Percentiles rank a stretch among this genome's conserved stretches.
These are phyloP conservation scores for Musca domestica DNA, from an alignment of 1,140 invertebrate species.

Conservation along the genomic window DNA sequence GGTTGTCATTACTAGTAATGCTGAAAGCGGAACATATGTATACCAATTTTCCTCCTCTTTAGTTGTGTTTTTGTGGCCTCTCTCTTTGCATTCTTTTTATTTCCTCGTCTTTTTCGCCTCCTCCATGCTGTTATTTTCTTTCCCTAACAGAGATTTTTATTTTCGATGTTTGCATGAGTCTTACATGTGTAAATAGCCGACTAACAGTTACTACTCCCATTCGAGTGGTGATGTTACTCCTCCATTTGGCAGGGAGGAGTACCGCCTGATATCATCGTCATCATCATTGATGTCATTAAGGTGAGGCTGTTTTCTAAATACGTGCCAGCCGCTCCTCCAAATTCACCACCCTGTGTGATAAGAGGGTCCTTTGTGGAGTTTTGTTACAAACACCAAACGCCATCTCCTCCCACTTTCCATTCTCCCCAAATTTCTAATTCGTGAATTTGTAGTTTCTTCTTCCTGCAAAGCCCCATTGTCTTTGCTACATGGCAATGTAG, in stretches of 20 bases:
- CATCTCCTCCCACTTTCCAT: too few species aligned
- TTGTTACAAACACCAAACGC: not conserved
- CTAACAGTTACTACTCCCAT: not conserved
- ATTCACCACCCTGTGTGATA: too few species aligned
- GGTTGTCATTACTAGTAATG: too few species aligned
- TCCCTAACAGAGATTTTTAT: too few species aligned
- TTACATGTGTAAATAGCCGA: conserved; percentile 8
- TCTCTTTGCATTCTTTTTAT: not conserved
- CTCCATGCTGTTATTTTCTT: too few species aligned
- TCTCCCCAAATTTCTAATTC: not conserved
- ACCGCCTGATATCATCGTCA: not conserved
- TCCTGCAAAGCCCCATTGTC: not conserved
- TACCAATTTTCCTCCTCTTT: too few species aligned
- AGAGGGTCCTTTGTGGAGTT: not conserved
- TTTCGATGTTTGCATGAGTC: too few species aligned
- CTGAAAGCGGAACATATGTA: too few species aligned
- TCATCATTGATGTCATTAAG: conserved; percentile 7
- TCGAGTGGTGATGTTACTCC: too few species aligned
- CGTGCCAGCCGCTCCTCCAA: too few species aligned
- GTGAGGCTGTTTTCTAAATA: conserved; percentile 1
- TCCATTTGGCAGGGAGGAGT: too few species aligned
- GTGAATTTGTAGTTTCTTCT: conserved; percentile 1
- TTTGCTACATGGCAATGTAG: too few species aligned
- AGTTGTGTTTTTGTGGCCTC: not conserved
- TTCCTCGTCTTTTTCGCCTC: not conserved